Base-by-base conservation (phyloP, 2,113 vertebrate genomes). In the Zosterops pallidus region DNA sequence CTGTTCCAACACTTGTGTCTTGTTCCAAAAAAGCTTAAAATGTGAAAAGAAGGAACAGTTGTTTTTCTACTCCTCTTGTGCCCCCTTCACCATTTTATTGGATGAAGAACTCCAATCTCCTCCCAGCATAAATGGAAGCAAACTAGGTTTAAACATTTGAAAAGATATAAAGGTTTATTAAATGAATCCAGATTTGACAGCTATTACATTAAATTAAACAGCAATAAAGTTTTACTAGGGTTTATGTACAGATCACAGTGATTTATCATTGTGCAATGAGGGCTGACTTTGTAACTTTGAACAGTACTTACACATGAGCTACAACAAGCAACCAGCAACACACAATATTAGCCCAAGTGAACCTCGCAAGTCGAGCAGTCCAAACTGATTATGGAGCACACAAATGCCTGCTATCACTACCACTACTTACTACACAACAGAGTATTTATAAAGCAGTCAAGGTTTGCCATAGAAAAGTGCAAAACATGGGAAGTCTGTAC, bases 221-320 rank as follows among this genome's bases (percentile, higher is more conserved):
- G 94, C 96, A 96, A 93, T 95, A 92, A 79, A 92, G 93, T 95
- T 92, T 95, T 94, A 95, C 92, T 91, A 88, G 81, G 70, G 84
- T 94, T 96, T 97, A 97, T 97, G 64, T 95, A 98, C 96, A 97
- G 71, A 97, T 98, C 97, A 98, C 98, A 98, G 98, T 98, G 98
- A 97, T 98, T 97, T 97, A 97, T 96, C 93, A 91, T 96, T 97
- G 98, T 98, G 97, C 97, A 98, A 98, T 94, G 92, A 95, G 91
- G 92, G 94, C 67, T 78, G 94, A 94, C 65, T 92, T 90, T 88
- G 91, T 91, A 90, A 67, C 78, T 95, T 95, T 87, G 83, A 92
- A 97, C 86, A 96, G 94, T 95, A 95, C 75, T 89, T 90, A 78
- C 14, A 94, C 41, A 9, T 39, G 85, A 96, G 85, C 93, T 92